Percentiles rank a stretch among this genome's conserved stretches.
Evolutionary conservation across 2,113 vertebrate genomes (phyloP).

Genomic region (Brachypteracias leptosomus): DNA sequence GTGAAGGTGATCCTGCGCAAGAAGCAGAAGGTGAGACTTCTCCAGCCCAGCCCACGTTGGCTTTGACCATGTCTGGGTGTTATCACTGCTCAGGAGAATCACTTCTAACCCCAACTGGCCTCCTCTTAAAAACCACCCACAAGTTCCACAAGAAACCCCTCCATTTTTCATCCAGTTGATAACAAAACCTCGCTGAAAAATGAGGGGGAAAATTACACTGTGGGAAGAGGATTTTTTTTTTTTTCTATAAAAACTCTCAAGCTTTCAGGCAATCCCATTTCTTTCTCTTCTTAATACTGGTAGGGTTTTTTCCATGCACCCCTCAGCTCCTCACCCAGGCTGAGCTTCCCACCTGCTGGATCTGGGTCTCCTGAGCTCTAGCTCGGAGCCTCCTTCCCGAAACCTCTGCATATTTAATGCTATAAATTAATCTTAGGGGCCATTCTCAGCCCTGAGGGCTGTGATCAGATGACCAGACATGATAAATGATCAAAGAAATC

Average conservation of each 20-base stretch:
- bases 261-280: neutral
- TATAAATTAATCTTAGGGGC: neutral
- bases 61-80: neutral
- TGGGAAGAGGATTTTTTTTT: neutral
- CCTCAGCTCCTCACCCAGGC: neutral
- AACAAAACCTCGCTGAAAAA: neutral
- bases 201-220: neutral
- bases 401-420: slow-evolving; percentile 24
- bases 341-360: neutral
- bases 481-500: neutral
- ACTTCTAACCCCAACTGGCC: neutral
- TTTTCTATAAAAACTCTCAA: neutral
- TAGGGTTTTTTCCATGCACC: neutral
- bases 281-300: neutral
- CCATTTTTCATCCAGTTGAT: neutral
- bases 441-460: slow-evolving; percentile 1
- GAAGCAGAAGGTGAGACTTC: slow-evolving; percentile 80
- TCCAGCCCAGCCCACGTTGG: neutral
- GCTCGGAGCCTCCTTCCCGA: neutral
- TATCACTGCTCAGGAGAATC: neutral
- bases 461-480: neutral
- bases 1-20: slow-evolving; percentile 83
- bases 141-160: neutral
- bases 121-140: neutral
- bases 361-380: neutral